phyloP scores from a whole-genome alignment of 2,888 invertebrate species.

The Trachelus iudaicus region DNA sequence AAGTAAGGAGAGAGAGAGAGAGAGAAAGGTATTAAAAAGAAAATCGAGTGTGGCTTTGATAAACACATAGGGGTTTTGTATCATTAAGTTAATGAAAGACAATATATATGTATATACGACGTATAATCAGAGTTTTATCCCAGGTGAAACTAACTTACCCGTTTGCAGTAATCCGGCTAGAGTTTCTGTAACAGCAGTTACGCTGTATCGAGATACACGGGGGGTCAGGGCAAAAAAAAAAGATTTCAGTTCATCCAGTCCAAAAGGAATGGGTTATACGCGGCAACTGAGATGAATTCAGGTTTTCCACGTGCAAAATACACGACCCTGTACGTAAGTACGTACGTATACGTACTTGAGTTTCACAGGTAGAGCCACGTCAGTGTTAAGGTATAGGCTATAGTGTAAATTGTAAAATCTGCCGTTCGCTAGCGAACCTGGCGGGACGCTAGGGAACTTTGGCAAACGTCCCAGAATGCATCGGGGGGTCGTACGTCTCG shows the following conservation, averaged over 20 bases:
- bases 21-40: constrained; percentile 5
- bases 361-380: neutral
- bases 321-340: neutral
- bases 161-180: neutral
- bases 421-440: neutral
- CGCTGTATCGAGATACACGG: neutral
- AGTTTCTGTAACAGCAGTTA: neutral
- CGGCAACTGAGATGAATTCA: neutral
- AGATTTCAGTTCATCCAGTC: neutral
- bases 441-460: neutral
- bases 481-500: neutral
- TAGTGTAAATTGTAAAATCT: neutral
- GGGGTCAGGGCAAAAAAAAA: neutral
- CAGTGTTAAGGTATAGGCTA: neutral
- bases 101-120: neutral
- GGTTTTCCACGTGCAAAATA: neutral
- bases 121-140: neutral
- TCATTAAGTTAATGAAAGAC: neutral
- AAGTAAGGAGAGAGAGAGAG: neutral
- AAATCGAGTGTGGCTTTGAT: neutral
- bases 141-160: neutral
- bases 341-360: neutral
- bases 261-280: neutral
- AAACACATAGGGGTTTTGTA: neutral
- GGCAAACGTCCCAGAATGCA: neutral